Conservation (phyloP, 2,888 invertebrate genomes). For the Piscicola geometra region DNA sequence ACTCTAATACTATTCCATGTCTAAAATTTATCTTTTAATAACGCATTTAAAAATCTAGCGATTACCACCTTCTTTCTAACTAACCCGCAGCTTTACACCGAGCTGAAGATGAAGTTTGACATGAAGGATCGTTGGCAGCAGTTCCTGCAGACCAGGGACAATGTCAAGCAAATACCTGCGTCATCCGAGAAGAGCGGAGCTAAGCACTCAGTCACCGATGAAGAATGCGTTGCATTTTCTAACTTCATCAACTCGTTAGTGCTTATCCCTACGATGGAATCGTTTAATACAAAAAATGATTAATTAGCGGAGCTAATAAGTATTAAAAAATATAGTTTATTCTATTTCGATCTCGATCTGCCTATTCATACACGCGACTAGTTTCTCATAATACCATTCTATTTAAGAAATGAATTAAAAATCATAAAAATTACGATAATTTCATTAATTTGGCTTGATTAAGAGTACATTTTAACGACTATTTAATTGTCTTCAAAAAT, state of each 20-base stretch:
- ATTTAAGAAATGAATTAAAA: too few relatives aligned
- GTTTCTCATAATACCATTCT: too few relatives aligned
- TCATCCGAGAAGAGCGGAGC: conserved; percentile 77
- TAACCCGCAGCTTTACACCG: conserved; percentile 68
- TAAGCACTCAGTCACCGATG: conserved; percentile 71
- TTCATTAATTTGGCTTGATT: too few relatives aligned
- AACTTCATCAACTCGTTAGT: conserved; percentile 83
- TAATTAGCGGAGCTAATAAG: too few relatives aligned
- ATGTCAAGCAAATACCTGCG: conserved; percentile 83
- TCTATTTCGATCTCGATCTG: too few relatives aligned
- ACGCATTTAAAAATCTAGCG: neutral
- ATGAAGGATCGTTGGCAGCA: conserved; percentile 88
- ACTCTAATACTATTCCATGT: neutral
- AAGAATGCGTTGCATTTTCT: conserved; percentile 91
- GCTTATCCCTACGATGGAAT: too few relatives aligned
- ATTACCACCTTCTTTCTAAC: neutral
- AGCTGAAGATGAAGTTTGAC: conserved; percentile 77
- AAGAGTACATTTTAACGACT: too few relatives aligned
- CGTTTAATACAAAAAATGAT: too few relatives aligned
- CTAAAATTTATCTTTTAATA: neutral
- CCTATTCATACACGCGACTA: too few relatives aligned
- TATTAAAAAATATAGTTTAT: too few relatives aligned
- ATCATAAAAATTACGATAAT: too few relatives aligned
- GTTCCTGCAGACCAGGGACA: conserved; percentile 83
- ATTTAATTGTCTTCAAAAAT: too few relatives aligned